phyloP scores from a whole-genome alignment of 2,888 invertebrate species.

The Perithous albicinctus region DNA sequence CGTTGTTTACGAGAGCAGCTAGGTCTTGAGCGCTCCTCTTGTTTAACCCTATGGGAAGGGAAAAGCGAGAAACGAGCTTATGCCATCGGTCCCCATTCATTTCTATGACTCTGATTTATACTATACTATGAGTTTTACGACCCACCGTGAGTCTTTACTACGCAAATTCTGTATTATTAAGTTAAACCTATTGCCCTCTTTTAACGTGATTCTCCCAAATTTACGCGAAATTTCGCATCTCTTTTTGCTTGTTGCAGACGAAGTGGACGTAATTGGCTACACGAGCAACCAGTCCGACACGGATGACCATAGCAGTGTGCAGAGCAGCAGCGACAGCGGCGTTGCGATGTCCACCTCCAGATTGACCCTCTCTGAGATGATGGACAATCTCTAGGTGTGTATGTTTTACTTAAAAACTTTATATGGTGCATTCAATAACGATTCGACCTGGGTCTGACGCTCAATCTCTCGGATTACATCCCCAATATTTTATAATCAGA shows the following conservation, averaged over 20 bases:
- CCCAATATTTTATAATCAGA: no score
- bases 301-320: slow-evolving; percentile 92
- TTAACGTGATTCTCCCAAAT: slow-evolving; percentile 3
- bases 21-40: neutral
- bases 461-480: no score
- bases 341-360: slow-evolving; percentile 89
- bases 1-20: slow-evolving; percentile 37
- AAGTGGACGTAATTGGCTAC: slow-evolving; percentile 94
- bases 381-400: slow-evolving; percentile 84
- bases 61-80: neutral
- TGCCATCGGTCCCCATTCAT: slow-evolving; percentile 31
- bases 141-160: neutral
- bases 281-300: slow-evolving; percentile 94
- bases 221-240: slow-evolving; percentile 24
- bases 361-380: slow-evolving; percentile 88
- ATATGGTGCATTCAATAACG: no score
- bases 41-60: neutral
- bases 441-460: no score
- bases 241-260: slow-evolving; percentile 87
- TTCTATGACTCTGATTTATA: neutral
- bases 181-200: neutral
- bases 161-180: neutral
- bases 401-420: neutral
- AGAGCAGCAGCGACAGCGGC: slow-evolving; percentile 91
- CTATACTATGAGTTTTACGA: neutral